These are phyloP conservation scores for Diorhabda sublineata DNA, from an alignment of 1,140 invertebrate species.

Conservation along the genomic window DNA sequence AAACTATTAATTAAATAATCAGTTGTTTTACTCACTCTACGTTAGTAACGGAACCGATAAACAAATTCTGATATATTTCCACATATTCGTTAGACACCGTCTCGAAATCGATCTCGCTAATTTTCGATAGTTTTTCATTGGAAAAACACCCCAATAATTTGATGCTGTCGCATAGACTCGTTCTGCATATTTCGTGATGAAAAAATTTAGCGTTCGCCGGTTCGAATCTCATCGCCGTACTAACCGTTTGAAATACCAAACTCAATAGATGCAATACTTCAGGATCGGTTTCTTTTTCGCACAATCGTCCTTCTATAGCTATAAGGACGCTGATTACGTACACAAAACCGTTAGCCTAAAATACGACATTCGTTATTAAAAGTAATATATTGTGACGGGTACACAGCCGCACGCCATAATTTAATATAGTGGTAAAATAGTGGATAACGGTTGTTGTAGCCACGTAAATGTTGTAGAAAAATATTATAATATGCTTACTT, in stretches of 20 bases:
- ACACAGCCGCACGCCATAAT: too few species aligned
- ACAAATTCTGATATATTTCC: constrained; percentile 64
- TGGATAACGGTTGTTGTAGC: too few species aligned
- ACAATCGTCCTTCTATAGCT: constrained; percentile 82
- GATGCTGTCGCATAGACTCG: constrained; percentile 87
- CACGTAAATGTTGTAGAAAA: too few species aligned
- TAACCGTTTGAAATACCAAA: constrained; percentile 91
- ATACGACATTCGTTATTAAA: not conserved
- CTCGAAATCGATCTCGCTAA: constrained; percentile 48
- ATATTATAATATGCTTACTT: constrained; percentile 55
- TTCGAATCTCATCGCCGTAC: constrained; percentile 97
- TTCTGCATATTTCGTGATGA: constrained; percentile 90
- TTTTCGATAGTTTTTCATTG: constrained; percentile 47
- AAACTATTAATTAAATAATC: not conserved
- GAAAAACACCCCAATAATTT: constrained; percentile 88
- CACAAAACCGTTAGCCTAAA: constrained; percentile 84
- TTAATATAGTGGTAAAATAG: too few species aligned
- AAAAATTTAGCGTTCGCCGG: constrained; percentile 99
- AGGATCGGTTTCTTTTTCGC: constrained; percentile 46
- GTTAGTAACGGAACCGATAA: constrained; percentile 62
- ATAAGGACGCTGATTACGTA: constrained; percentile 95
- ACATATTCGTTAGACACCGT: constrained; percentile 49
- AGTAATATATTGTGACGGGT: too few species aligned
- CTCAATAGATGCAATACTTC: constrained; percentile 66
- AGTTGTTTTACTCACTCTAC: constrained; percentile 20